Evolutionary conservation across 2,113 vertebrate genomes (phyloP), one percentile per base, ranked within the genome.

Genomic region (Illadopsis cleaveri): DNA sequence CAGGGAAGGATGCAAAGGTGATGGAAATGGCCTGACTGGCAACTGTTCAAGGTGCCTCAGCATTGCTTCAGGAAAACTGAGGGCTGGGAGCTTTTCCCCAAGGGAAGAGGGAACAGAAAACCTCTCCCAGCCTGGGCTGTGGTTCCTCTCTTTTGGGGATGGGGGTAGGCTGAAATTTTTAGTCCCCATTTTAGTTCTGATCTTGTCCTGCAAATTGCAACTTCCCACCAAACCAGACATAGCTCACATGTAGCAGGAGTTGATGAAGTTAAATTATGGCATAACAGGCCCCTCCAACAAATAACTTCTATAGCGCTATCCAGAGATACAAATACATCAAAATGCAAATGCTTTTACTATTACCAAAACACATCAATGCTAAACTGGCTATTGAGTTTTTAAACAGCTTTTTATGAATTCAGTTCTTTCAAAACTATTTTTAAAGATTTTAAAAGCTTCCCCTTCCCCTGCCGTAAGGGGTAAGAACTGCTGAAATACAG

Each of bases 171-270:
- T 27, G 18, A 19, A 17, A 14, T 44, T 58, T 61, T 54, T 2
- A 1, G 27, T 50, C 18, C 5, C 20, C 1, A 0, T 37, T 12
- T 31, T 24, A 12, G 58, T 69, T 82, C 27, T 92, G 35, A 10
- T 50, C 33, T n/a, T 47, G 56, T 54, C 72, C 33, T 83, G 23
- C 37, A 8, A 0, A 19, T 33, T 27, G 27, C 28, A 30, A 4
- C 10, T 16, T 37, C 2, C 14, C 64, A 70, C 61, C 45, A 27
- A 30, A 35, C 25, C 60, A 19, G n/a, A 17, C 6, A 8, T 4
- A 11, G 21, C 21, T 87, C 16, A 1, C 2, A 0, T 15, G n/a
- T 18, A 17, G 7, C 3, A 7, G 0, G 28, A 50, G 51, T 6
- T 45, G 33, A 24, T 57, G 23, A 72, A 82, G 48, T 21, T 22